Evolutionary conservation across 35 echinoderm and acorn worm species (phyloP), one percentile per base, ranked within the genome.

Genomic region (Ophiothrix spiculata): DNA sequence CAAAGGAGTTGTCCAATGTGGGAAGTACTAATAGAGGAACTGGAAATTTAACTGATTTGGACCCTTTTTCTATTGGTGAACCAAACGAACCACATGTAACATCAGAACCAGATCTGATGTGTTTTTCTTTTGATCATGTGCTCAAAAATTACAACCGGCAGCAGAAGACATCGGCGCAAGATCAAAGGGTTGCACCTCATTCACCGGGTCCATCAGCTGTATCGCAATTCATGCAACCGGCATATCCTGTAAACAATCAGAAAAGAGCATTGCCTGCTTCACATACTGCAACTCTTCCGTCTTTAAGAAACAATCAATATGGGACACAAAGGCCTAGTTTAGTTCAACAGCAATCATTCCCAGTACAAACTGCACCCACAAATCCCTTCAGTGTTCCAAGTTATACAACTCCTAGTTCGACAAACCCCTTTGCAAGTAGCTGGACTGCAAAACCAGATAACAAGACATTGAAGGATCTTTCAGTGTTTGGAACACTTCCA

Each of bases 111-210:
- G 94, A 97, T 35, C 73, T 97, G 37, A 97, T 97, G 87, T 83
- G 75, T 2, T 97, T 97, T 38, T 81, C 80, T n/a, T 97, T 97
- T 90, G 87, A 97, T 63, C 94, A 97, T 75, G 90, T 97, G 3
- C 75, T 95, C 84, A 95, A 91, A 33, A 95, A 91, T 21, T 95
- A 87, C 41, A 73, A 84, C 25, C 8, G 35, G n/a, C 29, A 84
- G 64, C 10, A 84, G n/a, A n/a, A n/a, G n/a, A n/a, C n/a, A 33
- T 4, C 81, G 88, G 0, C 86, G 46, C 77, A 88, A 38, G 16
- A 77, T 64, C 78, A 88, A 78, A 36, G 39, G 74, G 19, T 32
- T 25, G n/a, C 76, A 74, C n/a, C 60, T 12, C 60, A 69, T 4
- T n/a, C 60, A 6, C 3, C 60, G n/a, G n/a, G n/a, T n/a, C n/a